Evolutionary conservation across 2,888 invertebrate genomes (phyloP), one percentile per base, ranked within the genome.

Genomic region (Morpho deidamia): DNA sequence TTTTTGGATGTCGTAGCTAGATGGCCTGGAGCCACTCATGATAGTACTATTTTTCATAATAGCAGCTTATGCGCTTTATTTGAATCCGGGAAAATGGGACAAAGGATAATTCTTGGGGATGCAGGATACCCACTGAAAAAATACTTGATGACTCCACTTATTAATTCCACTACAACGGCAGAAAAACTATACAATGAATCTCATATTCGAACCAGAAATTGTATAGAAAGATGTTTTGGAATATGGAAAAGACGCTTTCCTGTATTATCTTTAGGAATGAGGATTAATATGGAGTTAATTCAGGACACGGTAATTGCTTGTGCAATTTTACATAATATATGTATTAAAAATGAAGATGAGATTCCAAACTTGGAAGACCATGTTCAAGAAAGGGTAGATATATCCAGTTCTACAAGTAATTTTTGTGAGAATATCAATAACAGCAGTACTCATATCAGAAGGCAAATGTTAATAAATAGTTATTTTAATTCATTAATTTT

Each of bases 201-300:
- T 40, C 63, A 65, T 9, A 64, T 58, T 8, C 55, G 39, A 49
- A 62, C 61, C 8, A 61, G 62, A 35, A 64, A 63, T 53, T 49
- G 51, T 9, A 62, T 64, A n/a, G 60, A 65, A 56, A 44, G 65
- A 50, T 39, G 14, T n/a, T 40, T 48, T 45, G 37, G 41, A 51
- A 51, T 40, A 12, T 32, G 23, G 23, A 23, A 23, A 23, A 23
- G 23, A 23, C 23, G 23, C 23, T 23, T 23, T 5, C 23, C 23
- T 23, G 23, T 2, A 5, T 23, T 23, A 23, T 23, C 23, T 23
- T 23, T 23, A 23, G 2, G 23, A 23, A 23, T 23, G 23, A 23
- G 23, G 5, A 5, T 23, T 23, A 23, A 23, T 23, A 23, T 23
- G 23, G 1, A 23, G 23, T 23, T 23, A 23, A 23, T 23, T 23